Base-by-base conservation (phyloP, 2,113 vertebrate species). In the Gobiocypris rarus region DNA sequence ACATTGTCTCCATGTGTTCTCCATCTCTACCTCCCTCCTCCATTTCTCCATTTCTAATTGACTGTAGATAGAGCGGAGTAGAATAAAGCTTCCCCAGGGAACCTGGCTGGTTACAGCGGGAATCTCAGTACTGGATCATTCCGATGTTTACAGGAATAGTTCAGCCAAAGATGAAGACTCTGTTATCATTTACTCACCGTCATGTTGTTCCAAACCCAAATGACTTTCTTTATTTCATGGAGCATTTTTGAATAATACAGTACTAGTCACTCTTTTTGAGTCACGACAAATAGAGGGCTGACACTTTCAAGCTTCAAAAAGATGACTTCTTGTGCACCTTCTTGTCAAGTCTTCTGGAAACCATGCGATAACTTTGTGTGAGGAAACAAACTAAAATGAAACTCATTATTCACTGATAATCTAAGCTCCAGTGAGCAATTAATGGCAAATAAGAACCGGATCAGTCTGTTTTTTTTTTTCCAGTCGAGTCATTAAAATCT, bases 41-140 rank as follows among this genome's bases (percentile, higher is more conserved):
- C 59, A 24, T 58, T 81, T 86, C 59, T 77, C 71, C 17, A 17
- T 84, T 56, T 13, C 76, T 86, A 86, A 86, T 82, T 88, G 84
- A 83, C 74, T 73, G 81, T 83, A 83, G 77, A 86, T 65, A 76
- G 81, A 85, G 61, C 11, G 22, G 26, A 81, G 85, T 45, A 54
- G 75, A 74, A 75, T 75, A 78, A 67, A 81, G 52, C 41, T 87
- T 74, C 84, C 65, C 50, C 71, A 31, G 70, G 84, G 81, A 83
- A 71, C 48, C 52, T 45, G 43, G 77, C 77, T 65, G 31, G 76
- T 84, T 81, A 82, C 79, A 88, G 74, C 48, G 52, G 70, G 61
- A 45, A 59, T 81, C 81, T 88, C 80, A 81, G 79, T 63, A 81
- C 81, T 81, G 75, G 84, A 84, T 52, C 82, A 77, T 82, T 52